Conservation (phyloP, 1,140 invertebrate species). For the Hyphantria cunea region DNA sequence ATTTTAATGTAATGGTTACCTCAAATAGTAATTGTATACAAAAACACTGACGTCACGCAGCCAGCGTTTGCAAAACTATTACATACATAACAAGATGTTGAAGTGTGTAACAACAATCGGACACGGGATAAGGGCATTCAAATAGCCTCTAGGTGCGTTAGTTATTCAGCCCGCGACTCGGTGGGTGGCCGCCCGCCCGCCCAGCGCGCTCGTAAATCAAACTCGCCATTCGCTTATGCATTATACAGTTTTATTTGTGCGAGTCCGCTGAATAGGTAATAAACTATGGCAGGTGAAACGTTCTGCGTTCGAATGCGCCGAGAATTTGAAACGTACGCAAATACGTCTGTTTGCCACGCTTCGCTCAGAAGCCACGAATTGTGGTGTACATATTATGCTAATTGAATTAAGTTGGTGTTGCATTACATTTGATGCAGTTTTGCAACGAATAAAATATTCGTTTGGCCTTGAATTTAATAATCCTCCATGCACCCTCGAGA, state of each 20-base stretch:
- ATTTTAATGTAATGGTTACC: no score
- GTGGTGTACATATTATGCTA: slow-evolving; percentile 3
- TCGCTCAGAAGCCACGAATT: slow-evolving; percentile 14
- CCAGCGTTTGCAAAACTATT: slow-evolving; percentile 12
- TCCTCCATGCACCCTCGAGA: no score
- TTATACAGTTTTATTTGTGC: slow-evolving; percentile 82
- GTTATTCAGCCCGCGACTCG: slow-evolving; percentile 73
- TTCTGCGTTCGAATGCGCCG: slow-evolving; percentile 57
- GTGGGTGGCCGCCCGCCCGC: slow-evolving; percentile 42
- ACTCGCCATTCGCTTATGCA: slow-evolving; percentile 79
- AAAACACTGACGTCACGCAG: no score
- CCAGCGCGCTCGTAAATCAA: slow-evolving; percentile 74
- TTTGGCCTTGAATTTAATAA: no score
- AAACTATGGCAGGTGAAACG: slow-evolving; percentile 77
- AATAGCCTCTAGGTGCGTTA: slow-evolving; percentile 61
- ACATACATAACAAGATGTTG: slow-evolving; percentile 22
- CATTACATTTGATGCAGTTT: no score
- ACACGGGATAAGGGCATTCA: slow-evolving; percentile 44
- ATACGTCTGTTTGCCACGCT: slow-evolving; percentile 45
- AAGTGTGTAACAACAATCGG: slow-evolving; percentile 18
- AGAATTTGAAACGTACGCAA: slow-evolving; percentile 70
- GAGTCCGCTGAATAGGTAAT: slow-evolving; percentile 79
- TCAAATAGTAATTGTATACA: no score
- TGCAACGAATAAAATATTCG: no score
- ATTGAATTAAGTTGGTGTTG: slow-evolving; percentile 15